Base-by-base conservation (phyloP, 1,140 invertebrate species). In the Tetragonula clypearis region DNA sequence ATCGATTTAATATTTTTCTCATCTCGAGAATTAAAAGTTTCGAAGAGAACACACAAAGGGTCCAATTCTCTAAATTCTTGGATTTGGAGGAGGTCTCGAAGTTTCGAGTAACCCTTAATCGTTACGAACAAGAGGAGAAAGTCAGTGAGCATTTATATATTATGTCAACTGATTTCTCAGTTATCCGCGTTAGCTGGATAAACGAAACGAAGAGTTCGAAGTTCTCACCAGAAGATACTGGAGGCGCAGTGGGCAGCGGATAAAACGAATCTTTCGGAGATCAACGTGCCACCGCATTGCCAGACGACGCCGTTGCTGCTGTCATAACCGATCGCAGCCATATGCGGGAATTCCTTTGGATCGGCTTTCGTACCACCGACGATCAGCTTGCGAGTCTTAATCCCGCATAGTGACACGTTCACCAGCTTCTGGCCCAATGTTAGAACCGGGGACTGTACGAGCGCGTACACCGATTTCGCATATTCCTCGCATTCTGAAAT, bases 211-310 rank as follows among this genome's bases (percentile, higher is more conserved):
- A 49, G 8, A 49, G 41, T 49, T 49, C 5, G 62, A 66, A 75
- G 30, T 76, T 35, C 21, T 19, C 89, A 94, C 94, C 82, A 91
- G 9, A 92, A n/a, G 2, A 5, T 0, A 12, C 87, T 86, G 74
- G 53, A 87, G 5, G 92, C 92, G 81, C 95, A 96, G 84, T 96
- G 95, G 0, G 95, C 95, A 8, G 95, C 95, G 23, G 95, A 95
- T 14, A 96, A 79, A 0, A 96, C 94, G 62, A 92, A 95, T 73
- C 84, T 91, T 4, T 95, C 93, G 17, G 95, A 96, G 56, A 96
- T 94, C 12, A 96, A 90, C 8, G 92, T 94, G n/a, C 95, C 95
- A 26, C 95, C 95, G 81, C 95, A 96, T 77, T 80, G 84, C 92
- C 92, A 94, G 2, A 93, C 88, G 2, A 14, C 79, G 0, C 41